Conservation (phyloP, 64 coral and sea anemone species). For the Stylophora pistillata region DNA sequence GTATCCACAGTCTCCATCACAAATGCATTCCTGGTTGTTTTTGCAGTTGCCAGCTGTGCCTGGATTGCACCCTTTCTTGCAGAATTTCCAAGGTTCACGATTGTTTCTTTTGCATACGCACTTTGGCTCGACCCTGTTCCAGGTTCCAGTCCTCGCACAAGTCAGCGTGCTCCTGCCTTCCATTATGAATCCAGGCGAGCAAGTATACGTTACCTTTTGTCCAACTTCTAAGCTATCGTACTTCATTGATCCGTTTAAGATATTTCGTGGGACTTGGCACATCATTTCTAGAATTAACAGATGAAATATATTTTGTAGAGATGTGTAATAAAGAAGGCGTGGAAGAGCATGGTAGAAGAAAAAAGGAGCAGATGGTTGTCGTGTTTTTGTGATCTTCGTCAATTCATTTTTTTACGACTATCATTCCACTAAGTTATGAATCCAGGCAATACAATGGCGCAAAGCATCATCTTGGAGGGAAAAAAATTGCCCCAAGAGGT, state of each 20-base stretch:
- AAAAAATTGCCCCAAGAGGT: too few relatives aligned
- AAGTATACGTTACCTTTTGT: constrained; percentile 28
- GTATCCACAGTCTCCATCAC: constrained; percentile 85
- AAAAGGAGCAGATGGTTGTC: too few relatives aligned
- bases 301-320: background rate
- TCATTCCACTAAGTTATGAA: background rate
- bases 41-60: background rate
- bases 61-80: background rate
- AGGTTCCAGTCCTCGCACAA: constrained; percentile 21
- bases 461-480: background rate
- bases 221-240: constrained; percentile 40
- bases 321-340: too few relatives aligned
- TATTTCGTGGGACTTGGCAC: constrained; percentile 35
- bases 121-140: constrained; percentile 21
- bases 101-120: constrained; percentile 50
- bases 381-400: too few relatives aligned
- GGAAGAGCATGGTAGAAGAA: too few relatives aligned
- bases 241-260: constrained; percentile 1
- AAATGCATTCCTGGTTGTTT: constrained; percentile 54
- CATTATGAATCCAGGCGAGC: constrained; percentile 24
- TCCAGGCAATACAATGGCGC: background rate
- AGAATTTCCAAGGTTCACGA: constrained; percentile 27
- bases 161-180: background rate
- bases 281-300: background rate
- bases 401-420: too few relatives aligned